A percentile compares a stretch with the other conserved stretches of the same genome.
These are phyloP conservation scores for Nothura maculosa DNA, from an alignment of 2,797 vertebrate genomes.

Conservation along the genomic window DNA sequence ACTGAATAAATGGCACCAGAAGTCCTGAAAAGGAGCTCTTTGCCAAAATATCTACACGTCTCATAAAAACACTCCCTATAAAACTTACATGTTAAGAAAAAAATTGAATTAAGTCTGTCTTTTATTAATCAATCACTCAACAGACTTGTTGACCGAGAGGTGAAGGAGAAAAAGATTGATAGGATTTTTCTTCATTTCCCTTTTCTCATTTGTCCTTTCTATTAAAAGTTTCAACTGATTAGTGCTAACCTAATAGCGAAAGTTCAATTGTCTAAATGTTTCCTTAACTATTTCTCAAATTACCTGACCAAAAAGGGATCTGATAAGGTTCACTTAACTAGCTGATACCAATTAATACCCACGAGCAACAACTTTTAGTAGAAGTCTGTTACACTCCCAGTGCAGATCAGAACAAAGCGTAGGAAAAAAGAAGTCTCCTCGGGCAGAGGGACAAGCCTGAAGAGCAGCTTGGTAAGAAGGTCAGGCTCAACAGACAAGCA, in stretches of 20 bases:
- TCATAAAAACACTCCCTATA: neutral
- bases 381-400: neutral
- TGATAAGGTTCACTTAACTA: neutral
- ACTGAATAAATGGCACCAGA: neutral
- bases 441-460: neutral
- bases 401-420: accelerated
- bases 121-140: neutral
- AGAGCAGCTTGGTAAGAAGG: neutral
- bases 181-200: neutral
- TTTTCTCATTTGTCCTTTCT: neutral
- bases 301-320: neutral
- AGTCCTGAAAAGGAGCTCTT: neutral
- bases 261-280: neutral
- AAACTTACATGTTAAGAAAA: neutral
- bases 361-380: accelerated
- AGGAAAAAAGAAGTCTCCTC: neutral
- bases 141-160: neutral
- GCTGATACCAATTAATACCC: neutral
- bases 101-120: neutral
- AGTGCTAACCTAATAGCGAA: neutral
- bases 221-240: neutral
- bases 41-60: neutral
- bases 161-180: neutral
- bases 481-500: neutral
- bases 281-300: neutral